phyloP scores from a whole-genome alignment of 1,140 invertebrate genomes.

The Elysia chlorotica region DNA sequence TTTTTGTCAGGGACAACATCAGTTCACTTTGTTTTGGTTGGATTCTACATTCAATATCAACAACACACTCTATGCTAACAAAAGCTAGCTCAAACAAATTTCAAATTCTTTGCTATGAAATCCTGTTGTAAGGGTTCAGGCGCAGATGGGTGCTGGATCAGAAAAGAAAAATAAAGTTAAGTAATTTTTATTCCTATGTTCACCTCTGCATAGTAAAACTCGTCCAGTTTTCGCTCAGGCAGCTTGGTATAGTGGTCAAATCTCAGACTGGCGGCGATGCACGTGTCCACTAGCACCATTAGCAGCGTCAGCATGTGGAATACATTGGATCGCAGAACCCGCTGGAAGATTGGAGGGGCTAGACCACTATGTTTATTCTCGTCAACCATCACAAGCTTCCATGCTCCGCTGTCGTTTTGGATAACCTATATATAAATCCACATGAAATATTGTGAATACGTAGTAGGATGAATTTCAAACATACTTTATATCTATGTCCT shows the following conservation, averaged over 20 bases:
- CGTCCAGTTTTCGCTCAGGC: slow-evolving; percentile 76
- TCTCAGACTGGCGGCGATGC: slow-evolving; percentile 94
- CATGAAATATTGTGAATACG: no score
- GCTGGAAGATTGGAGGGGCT: slow-evolving; percentile 82
- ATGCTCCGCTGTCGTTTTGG: slow-evolving; percentile 65
- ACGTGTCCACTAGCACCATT: slow-evolving; percentile 92
- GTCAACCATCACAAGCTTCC: slow-evolving; percentile 93
- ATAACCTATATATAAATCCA: slow-evolving; percentile 74
- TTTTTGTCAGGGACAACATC: background rate
- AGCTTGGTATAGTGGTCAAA: slow-evolving; percentile 87
- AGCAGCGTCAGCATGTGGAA: slow-evolving; percentile 90
- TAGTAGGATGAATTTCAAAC: no score
- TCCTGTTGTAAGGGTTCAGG: no score
- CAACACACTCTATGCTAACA: no score
- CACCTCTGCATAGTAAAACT: slow-evolving; percentile 94
- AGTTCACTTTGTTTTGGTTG: background rate
- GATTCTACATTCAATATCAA: background rate
- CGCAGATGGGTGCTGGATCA: background rate
- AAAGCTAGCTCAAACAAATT: no score
- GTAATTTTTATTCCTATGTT: background rate
- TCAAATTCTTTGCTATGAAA: no score
- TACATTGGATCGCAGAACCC: slow-evolving; percentile 84
- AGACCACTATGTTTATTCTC: slow-evolving; percentile 90
- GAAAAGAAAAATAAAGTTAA: background rate
- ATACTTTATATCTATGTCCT: no score